phyloP scores from a whole-genome alignment of 2,888 invertebrate genomes.

The Tetragonisca angustula region DNA sequence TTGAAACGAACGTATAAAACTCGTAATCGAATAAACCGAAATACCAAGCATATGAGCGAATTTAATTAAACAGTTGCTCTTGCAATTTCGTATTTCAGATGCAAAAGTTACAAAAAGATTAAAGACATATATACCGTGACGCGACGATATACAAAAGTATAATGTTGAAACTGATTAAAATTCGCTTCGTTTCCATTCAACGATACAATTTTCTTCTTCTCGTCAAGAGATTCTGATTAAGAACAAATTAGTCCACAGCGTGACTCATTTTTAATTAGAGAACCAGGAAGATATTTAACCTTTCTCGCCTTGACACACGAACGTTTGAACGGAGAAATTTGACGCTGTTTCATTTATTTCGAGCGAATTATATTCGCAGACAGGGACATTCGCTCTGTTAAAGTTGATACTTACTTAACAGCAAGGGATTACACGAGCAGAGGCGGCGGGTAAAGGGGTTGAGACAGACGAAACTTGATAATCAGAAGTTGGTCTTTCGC shows the following conservation, averaged over 20 bases:
- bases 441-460: conserved; percentile 19
- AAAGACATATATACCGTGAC: too few relatives aligned
- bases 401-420: conserved; percentile 17
- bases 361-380: not conserved
- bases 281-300: not conserved
- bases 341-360: not conserved
- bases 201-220: not conserved
- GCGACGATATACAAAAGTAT: too few relatives aligned
- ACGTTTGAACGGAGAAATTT: not conserved
- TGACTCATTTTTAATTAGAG: not conserved
- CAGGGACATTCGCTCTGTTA: not conserved
- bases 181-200: not conserved
- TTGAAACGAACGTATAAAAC: not conserved
- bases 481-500: conserved; percentile 50
- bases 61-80: not conserved
- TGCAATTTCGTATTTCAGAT: too few relatives aligned
- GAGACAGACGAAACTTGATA: conserved; percentile 53
- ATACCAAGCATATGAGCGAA: not conserved
- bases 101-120: too few relatives aligned
- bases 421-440: conserved; percentile 11
- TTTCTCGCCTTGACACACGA: not conserved
- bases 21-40: not conserved
- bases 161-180: not conserved
- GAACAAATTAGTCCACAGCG: not conserved
- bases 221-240: not conserved